Evolutionary conservation across 2,888 invertebrate species (phyloP).

Genomic region (Acrobasis repandana): DNA sequence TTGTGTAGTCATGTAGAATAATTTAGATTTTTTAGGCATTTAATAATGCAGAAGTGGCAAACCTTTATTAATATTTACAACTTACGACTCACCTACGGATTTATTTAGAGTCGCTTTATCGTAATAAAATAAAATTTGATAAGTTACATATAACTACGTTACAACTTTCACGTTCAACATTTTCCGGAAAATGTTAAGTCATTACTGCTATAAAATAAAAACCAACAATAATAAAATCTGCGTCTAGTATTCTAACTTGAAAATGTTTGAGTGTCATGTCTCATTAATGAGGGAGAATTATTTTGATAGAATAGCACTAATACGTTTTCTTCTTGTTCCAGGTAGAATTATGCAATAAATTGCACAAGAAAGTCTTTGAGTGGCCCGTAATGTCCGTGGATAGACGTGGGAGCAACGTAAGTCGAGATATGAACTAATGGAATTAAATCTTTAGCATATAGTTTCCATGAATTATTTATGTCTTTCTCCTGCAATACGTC

Average conservation of each 20-base stretch:
- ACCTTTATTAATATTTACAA: too few species aligned
- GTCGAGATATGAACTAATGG: constrained; percentile 55
- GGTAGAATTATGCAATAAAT: constrained; percentile 83
- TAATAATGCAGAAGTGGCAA: too few species aligned
- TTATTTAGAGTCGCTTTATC: too few species aligned
- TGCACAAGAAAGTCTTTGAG: constrained; percentile 74
- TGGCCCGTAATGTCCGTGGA: constrained; percentile 47
- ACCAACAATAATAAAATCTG: too few species aligned
- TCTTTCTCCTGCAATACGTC: neutral
- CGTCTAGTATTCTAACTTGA: neutral
- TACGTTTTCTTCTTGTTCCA: constrained; percentile 81
- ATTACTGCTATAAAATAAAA: too few species aligned
- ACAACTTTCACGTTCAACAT: too few species aligned
- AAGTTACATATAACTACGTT: too few species aligned
- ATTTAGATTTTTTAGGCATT: too few species aligned
- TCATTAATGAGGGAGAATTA: neutral
- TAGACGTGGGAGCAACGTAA: constrained; percentile 70
- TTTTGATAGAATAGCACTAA: constrained; percentile 61
- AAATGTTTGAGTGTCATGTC: neutral
- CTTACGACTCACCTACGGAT: too few species aligned
- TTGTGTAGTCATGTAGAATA: too few species aligned
- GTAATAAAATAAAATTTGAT: too few species aligned
- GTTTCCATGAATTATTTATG: constrained; percentile 35
- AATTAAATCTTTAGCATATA: constrained; percentile 47
- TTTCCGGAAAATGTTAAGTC: too few species aligned